These are phyloP conservation scores for Conopomorpha cramerella DNA, from an alignment of 1,140 invertebrate genomes.

Conservation along the genomic window DNA sequence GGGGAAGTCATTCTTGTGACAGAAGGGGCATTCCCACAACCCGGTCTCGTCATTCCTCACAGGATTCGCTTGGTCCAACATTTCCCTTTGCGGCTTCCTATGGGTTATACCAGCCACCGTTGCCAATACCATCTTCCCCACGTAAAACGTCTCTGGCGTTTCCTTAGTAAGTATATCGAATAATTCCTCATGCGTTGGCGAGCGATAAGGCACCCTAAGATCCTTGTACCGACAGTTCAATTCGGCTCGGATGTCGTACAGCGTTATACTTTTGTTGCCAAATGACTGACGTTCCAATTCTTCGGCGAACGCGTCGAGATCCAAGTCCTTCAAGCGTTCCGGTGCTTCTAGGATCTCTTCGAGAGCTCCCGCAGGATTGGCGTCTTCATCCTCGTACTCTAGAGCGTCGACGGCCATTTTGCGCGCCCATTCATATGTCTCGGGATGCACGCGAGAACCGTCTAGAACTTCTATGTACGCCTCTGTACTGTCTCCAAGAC, in stretches of 20 bases:
- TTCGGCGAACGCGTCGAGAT: conserved; percentile 97
- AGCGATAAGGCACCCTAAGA: conserved; percentile 77
- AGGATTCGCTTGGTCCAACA: conserved; percentile 94
- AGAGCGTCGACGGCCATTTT: conserved; percentile 99
- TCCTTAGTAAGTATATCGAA: conserved; percentile 98
- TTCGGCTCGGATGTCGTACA: conserved; percentile 97
- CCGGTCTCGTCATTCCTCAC: conserved; percentile 92
- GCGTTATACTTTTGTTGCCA: conserved; percentile 95
- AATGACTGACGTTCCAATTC: conserved; percentile 95
- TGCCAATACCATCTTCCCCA: conserved; percentile 85
- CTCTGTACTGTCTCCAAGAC: conserved; percentile 91
- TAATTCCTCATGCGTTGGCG: conserved; percentile 82
- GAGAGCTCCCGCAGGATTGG: conserved; percentile 93
- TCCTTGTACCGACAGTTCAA: conserved; percentile 96
- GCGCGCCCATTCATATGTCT: conserved; percentile 98
- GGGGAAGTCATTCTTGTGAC: conserved; percentile 92
- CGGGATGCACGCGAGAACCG: conserved; percentile 96
- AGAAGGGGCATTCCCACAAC: conserved; percentile 97
- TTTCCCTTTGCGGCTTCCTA: conserved; percentile 88
- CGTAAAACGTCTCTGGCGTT: conserved; percentile 92
- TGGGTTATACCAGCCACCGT: conserved; percentile 80
- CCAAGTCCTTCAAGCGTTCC: conserved; percentile 93
- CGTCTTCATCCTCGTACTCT: conserved; percentile 96
- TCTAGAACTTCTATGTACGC: conserved; percentile 96
- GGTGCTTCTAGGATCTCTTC: conserved; percentile 97